These are phyloP conservation scores for Smutsia gigantea DNA, from an alignment of 2,797 vertebrate genomes.

Conservation along the genomic window DNA sequence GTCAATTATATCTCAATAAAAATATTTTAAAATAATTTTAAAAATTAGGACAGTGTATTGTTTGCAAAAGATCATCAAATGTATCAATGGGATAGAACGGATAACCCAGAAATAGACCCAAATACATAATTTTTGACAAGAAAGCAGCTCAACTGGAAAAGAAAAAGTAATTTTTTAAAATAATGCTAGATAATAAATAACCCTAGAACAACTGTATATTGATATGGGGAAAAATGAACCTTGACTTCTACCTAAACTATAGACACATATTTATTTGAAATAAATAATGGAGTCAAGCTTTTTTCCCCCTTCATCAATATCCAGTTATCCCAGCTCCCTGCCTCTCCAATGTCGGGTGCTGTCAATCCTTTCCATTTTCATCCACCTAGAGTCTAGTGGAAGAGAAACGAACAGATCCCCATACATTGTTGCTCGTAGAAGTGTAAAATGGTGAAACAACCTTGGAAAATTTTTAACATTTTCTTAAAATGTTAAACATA, in stretches of 20 bases:
- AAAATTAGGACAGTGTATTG: background rate
- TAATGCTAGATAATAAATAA: background rate
- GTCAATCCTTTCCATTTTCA: background rate
- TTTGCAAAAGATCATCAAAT: background rate
- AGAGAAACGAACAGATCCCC: background rate
- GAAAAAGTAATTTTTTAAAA: constrained; percentile 19
- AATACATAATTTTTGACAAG: background rate
- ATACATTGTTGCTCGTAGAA: background rate
- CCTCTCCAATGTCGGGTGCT: background rate
- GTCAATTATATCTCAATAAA: background rate
- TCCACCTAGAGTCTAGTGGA: background rate
- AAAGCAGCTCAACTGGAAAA: background rate
- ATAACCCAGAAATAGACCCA: background rate
- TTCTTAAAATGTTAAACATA: background rate
- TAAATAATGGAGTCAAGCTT: background rate
- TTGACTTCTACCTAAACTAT: background rate
- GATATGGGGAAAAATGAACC: background rate
- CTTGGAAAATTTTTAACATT: background rate
- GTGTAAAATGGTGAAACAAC: background rate
- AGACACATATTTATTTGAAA: background rate
- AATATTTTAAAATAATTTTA: background rate
- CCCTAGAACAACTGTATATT: background rate
- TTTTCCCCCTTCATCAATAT: background rate
- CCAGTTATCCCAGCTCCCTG: background rate
- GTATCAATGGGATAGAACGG: background rate